Conservation (phyloP, 2,888 invertebrate species). For the Brenthis hecate region DNA sequence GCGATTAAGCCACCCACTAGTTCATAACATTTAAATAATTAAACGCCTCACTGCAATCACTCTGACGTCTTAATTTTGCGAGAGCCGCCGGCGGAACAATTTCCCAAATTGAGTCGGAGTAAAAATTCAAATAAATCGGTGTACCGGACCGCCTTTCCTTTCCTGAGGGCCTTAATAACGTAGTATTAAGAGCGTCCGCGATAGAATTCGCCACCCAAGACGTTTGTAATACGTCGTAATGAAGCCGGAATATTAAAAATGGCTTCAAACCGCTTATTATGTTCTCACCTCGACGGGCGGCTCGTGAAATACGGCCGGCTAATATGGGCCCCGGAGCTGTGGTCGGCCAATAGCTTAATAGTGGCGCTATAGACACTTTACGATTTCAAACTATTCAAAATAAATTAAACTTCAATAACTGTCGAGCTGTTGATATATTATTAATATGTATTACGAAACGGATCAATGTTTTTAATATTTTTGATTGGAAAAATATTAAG, state of each 20-base stretch:
- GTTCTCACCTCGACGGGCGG: conserved; percentile 79
- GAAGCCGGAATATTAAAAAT: conserved; percentile 82
- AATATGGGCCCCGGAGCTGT: conserved; percentile 64
- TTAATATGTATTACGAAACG: neutral
- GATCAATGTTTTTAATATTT: no score
- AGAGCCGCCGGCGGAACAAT: conserved; percentile 78
- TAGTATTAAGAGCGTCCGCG: conserved; percentile 78
- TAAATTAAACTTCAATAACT: conserved; percentile 16
- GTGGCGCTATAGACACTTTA: conserved; percentile 61
- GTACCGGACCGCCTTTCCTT: conserved; percentile 61
- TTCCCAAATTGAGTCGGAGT: conserved; percentile 81
- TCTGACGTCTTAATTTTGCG: conserved; percentile 82
- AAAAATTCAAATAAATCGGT: conserved; percentile 82
- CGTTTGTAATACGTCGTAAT: conserved; percentile 81
- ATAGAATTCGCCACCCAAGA: conserved; percentile 83
- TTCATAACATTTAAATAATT: conserved; percentile 81
- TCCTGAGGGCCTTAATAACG: conserved; percentile 73
- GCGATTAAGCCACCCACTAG: conserved; percentile 75
- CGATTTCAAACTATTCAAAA: conserved; percentile 20
- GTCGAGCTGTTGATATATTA: conserved; percentile 13
- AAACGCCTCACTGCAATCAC: conserved; percentile 78
- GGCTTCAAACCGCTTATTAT: conserved; percentile 79
- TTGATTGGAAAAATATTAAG: no score
- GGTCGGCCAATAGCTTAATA: conserved; percentile 56
- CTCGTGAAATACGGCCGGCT: conserved; percentile 77